These are phyloP conservation scores for Aphaenogaster ashmeadi DNA, from an alignment of 1,140 invertebrate species.

Conservation along the genomic window DNA sequence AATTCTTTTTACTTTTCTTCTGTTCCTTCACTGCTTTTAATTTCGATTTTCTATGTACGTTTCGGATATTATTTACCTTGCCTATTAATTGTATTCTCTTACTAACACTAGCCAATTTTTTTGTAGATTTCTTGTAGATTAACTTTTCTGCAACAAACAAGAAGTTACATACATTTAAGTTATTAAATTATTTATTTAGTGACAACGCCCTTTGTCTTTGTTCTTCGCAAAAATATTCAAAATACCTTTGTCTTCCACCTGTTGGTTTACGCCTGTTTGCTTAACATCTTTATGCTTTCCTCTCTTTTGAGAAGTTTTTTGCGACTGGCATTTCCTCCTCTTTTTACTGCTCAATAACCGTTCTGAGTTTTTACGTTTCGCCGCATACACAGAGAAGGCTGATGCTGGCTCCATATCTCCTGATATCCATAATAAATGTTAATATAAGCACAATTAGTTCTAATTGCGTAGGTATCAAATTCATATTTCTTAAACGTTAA, in stretches of 20 bases:
- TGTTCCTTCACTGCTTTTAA: background rate
- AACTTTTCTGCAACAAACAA: background rate
- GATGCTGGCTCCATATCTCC: constrained; percentile 52
- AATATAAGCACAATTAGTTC: background rate
- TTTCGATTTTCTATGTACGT: constrained; percentile 5
- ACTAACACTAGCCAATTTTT: background rate
- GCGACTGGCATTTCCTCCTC: constrained; percentile 35
- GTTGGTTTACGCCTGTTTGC: background rate
- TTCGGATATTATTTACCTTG: background rate
- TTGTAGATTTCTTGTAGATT: background rate
- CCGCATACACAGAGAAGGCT: constrained; percentile 68
- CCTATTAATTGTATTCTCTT: constrained; percentile 25
- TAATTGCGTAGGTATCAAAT: background rate
- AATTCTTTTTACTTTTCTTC: background rate
- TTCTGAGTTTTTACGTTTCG: constrained; percentile 65
- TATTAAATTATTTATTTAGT: background rate
- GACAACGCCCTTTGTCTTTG: background rate
- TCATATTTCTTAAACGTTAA: background rate
- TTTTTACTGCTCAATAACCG: constrained; percentile 27
- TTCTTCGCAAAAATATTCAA: background rate
- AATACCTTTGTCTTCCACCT: background rate
- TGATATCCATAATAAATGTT: constrained; percentile 59
- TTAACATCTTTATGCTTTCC: background rate
- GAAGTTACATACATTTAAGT: background rate
- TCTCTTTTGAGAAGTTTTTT: background rate